Conservation (phyloP, 2,113 vertebrate genomes). For the Callipepla squamata region DNA sequence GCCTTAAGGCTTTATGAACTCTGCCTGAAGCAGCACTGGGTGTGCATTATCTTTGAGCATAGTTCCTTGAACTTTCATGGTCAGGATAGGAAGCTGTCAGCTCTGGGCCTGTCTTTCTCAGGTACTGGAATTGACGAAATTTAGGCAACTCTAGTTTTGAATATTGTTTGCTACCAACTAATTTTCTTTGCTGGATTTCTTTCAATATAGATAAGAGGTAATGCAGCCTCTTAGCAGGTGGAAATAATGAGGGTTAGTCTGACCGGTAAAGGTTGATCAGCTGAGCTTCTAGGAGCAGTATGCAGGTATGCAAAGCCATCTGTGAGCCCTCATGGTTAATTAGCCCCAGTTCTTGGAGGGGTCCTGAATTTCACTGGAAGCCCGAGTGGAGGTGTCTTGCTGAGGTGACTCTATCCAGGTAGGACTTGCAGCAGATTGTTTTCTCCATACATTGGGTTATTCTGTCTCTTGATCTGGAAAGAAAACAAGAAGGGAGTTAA, state of each 20-base stretch:
- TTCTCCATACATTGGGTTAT: background rate
- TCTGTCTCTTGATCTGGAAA: background rate
- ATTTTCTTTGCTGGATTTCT: background rate
- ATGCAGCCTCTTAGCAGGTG: background rate
- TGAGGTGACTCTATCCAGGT: background rate
- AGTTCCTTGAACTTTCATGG: fast-evolving
- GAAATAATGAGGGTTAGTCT: background rate
- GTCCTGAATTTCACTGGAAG: background rate
- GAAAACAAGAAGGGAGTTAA: background rate
- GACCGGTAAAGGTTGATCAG: background rate
- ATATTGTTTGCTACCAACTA: background rate
- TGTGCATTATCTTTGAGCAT: background rate
- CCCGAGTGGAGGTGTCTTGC: background rate
- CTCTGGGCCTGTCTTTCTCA: background rate
- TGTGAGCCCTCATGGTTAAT: background rate
- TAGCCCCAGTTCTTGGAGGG: background rate
- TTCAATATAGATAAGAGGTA: background rate
- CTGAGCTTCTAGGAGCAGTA: background rate
- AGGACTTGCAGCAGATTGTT: background rate
- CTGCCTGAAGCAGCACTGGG: background rate
- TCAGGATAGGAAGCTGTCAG: background rate
- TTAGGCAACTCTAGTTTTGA: background rate
- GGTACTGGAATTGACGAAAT: background rate
- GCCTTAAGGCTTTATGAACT: background rate
- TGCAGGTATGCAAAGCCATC: background rate